Evolutionary conservation across 2,797 vertebrate species (phyloP).

Genomic region (Chaetophractus vellerosus): DNA sequence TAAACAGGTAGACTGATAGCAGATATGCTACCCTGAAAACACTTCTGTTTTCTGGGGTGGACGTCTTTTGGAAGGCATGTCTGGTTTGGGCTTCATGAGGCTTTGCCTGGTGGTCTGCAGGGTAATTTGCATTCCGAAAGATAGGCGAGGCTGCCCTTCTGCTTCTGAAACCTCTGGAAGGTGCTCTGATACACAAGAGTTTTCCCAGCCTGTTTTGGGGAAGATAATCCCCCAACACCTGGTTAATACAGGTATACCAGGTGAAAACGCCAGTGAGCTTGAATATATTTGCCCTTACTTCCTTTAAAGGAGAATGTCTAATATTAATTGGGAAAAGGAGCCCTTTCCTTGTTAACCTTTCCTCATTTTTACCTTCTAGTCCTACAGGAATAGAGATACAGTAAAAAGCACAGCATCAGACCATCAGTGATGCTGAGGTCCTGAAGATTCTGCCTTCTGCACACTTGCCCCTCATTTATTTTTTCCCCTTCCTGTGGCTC

Average conservation of each 20-base stretch:
- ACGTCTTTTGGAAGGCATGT: background rate
- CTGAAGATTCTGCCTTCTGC: background rate
- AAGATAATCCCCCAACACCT: background rate
- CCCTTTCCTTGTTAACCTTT: background rate
- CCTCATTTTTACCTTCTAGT: background rate
- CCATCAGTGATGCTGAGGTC: background rate
- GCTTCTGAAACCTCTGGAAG: constrained; percentile 55
- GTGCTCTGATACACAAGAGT: background rate
- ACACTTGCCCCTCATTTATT: background rate
- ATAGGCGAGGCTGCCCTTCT: constrained; percentile 49
- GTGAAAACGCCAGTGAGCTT: background rate
- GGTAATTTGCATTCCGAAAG: constrained; percentile 71
- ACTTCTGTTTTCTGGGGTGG: constrained; percentile 57
- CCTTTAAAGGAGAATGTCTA: background rate
- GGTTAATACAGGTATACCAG: background rate
- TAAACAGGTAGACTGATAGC: constrained; percentile 46
- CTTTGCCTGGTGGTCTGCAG: constrained; percentile 65
- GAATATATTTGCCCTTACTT: background rate
- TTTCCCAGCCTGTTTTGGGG: background rate
- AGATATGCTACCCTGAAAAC: constrained; percentile 3
- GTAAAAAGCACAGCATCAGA: background rate
- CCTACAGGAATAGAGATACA: background rate
- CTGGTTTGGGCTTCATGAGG: constrained; percentile 64
- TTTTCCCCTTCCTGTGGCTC: background rate
- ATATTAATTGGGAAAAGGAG: background rate